Conservation (phyloP, 2,113 vertebrate genomes). For the Mobula hypostoma region DNA sequence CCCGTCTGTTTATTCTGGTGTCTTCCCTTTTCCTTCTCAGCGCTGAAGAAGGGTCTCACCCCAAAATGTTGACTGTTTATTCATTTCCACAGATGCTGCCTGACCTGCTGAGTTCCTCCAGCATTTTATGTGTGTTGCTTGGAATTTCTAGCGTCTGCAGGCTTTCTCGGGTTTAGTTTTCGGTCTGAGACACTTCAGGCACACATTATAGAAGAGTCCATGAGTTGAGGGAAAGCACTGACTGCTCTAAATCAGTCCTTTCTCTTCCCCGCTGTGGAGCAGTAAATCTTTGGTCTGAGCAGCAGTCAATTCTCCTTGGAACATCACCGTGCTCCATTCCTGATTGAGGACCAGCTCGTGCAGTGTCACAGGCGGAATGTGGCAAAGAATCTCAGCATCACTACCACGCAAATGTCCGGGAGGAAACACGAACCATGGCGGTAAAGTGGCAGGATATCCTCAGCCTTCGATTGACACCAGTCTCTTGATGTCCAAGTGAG, state of each 20-base stretch:
- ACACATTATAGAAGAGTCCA: neutral
- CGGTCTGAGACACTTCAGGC: too few relatives aligned
- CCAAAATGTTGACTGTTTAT: too few relatives aligned
- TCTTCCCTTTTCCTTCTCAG: too few relatives aligned
- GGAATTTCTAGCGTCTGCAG: too few relatives aligned
- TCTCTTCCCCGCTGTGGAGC: neutral
- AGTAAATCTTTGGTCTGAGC: neutral
- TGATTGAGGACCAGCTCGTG: neutral
- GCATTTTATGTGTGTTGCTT: too few relatives aligned
- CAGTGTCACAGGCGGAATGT: neutral
- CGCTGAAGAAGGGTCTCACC: too few relatives aligned
- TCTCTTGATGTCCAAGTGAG: neutral
- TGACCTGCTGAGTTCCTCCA: too few relatives aligned
- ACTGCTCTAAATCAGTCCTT: neutral
- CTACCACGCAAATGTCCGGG: neutral
- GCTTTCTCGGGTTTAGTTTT: too few relatives aligned
- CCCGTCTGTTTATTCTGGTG: too few relatives aligned
- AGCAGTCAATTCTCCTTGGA: too few relatives aligned
- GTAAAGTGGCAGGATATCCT: neutral
- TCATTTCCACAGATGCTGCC: too few relatives aligned
- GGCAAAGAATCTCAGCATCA: neutral
- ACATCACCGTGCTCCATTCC: neutral
- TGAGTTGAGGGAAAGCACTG: neutral
- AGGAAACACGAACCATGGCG: neutral
- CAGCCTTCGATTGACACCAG: neutral